These are phyloP conservation scores for Danio choprae DNA, from an alignment of 2,797 vertebrate species.

Conservation along the genomic window DNA sequence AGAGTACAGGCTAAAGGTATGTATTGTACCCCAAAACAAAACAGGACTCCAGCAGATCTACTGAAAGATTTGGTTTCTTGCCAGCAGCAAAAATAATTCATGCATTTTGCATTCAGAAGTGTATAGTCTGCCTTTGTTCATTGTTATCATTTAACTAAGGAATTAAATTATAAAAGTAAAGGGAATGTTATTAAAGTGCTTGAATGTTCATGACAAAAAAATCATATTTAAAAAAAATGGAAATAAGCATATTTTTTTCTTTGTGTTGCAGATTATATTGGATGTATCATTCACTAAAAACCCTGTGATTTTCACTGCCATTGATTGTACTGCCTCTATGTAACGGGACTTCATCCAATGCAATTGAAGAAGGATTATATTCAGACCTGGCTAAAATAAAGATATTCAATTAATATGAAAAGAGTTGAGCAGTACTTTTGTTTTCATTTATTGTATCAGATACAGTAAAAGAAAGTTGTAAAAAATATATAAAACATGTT, in stretches of 20 bases:
- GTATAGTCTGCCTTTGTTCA: background rate
- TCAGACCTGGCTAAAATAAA: slow-evolving; percentile 63
- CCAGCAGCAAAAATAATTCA: background rate
- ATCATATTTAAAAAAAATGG: too few relatives aligned
- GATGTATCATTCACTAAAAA: slow-evolving; percentile 66
- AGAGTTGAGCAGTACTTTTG: background rate
- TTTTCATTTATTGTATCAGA: background rate
- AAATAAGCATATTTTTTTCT: too few relatives aligned
- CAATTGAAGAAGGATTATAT: slow-evolving; percentile 59
- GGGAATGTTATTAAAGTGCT: background rate
- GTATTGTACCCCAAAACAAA: background rate
- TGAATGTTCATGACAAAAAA: background rate
- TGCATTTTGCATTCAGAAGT: background rate
- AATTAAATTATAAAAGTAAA: background rate
- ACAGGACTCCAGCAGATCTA: background rate
- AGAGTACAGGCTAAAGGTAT: slow-evolving; percentile 84
- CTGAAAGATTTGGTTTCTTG: background rate
- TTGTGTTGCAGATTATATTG: slow-evolving; percentile 69
- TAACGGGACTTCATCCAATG: slow-evolving; percentile 53
- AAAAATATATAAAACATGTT: too few relatives aligned
- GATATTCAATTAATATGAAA: background rate
- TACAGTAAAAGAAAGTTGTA: background rate
- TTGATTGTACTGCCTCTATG: slow-evolving; percentile 69
- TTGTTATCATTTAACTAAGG: background rate
- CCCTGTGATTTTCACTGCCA: slow-evolving; percentile 74